phyloP scores from a whole-genome alignment of 2,113 vertebrate genomes.

The Grallaria varia region DNA sequence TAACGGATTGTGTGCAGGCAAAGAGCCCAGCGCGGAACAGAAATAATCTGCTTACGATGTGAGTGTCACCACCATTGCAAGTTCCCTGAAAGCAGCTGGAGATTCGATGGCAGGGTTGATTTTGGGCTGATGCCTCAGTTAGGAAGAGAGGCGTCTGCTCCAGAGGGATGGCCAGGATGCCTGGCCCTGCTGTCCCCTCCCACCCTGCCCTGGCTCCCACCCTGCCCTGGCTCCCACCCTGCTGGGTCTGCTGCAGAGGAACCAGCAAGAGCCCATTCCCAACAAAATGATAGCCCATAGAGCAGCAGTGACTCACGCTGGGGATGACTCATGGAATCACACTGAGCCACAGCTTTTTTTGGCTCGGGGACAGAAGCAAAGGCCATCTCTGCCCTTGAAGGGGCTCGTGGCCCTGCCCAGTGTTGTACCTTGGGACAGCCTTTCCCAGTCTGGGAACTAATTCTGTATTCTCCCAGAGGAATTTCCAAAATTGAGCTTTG shows the following conservation, averaged over 20 bases:
- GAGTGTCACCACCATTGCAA: background rate
- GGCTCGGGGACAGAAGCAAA: background rate
- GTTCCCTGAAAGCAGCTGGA: background rate
- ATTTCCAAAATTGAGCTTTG: background rate
- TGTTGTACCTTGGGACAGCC: background rate
- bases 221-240: background rate
- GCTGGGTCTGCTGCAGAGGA: background rate
- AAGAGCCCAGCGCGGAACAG: background rate
- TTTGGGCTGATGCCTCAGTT: background rate
- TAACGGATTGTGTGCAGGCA: background rate
- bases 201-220: background rate
- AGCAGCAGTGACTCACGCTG: background rate
- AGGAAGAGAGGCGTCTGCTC: background rate
- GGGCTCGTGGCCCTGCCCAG: accelerated
- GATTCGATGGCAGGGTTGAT: background rate
- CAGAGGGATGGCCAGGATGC: background rate
- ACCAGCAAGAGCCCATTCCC: background rate
- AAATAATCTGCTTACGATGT: background rate
- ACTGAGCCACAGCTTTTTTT: background rate
- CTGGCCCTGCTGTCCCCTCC: accelerated
- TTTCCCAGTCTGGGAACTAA: background rate
- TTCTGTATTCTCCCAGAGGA: background rate
- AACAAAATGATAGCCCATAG: background rate
- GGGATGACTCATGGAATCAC: background rate
- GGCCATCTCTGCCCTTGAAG: background rate